phyloP scores from a whole-genome alignment of 2,888 invertebrate species.

The Sipha maydis region DNA sequence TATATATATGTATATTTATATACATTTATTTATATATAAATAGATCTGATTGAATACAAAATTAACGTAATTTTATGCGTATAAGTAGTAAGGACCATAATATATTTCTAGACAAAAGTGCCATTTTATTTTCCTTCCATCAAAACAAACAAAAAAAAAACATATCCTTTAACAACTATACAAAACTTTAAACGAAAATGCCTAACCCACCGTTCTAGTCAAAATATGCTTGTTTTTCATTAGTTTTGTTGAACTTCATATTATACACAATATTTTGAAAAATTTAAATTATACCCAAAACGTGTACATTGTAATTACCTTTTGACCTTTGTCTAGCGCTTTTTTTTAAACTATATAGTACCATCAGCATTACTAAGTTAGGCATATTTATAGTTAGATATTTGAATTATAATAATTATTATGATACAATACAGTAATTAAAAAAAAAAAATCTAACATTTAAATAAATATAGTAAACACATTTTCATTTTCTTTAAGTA shows the following conservation, averaged over 20 bases:
- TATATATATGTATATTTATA: slow-evolving; percentile 1
- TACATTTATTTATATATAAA: slow-evolving; percentile 13
- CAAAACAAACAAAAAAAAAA: slow-evolving; percentile 23
- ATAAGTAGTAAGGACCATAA: slow-evolving; percentile 34
- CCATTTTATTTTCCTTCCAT: slow-evolving; percentile 40
- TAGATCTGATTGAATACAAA: slow-evolving; percentile 52
- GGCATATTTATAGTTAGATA: slow-evolving; percentile 50
- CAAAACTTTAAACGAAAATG: slow-evolving; percentile 23
- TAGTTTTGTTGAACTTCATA: slow-evolving; percentile 44
- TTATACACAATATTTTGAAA: slow-evolving; percentile 48
- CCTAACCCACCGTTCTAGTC: slow-evolving; percentile 38
- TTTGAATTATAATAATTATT: slow-evolving; percentile 49
- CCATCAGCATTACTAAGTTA: slow-evolving; percentile 55
- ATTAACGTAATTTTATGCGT: slow-evolving; percentile 37
- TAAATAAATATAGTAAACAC: slow-evolving; percentile 43
- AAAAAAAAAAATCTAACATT: slow-evolving; percentile 38
- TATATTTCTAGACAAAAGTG: slow-evolving; percentile 53
- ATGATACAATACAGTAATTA: slow-evolving; percentile 43
- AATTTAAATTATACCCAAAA: slow-evolving; percentile 44
- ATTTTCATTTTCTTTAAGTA: slow-evolving; percentile 27
- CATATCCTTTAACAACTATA: slow-evolving; percentile 45
- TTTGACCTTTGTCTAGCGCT: slow-evolving; percentile 59
- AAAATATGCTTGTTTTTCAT: slow-evolving; percentile 49
- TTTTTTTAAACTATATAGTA: slow-evolving; percentile 51
- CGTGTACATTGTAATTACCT: slow-evolving; percentile 60